phyloP scores from a whole-genome alignment of 2,113 vertebrate species.

The Zosterops lateralis region DNA sequence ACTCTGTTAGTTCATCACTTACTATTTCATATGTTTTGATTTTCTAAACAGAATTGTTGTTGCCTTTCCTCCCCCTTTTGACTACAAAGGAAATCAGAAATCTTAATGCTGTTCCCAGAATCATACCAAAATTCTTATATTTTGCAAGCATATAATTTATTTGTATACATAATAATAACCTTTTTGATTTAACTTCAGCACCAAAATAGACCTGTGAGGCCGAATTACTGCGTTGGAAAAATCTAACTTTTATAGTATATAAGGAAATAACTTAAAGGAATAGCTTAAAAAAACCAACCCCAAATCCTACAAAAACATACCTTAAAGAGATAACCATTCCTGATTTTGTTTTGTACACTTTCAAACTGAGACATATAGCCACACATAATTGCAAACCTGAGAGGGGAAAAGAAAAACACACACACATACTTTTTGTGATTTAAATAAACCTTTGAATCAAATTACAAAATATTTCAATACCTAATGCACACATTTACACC shows the following conservation, averaged over 20 bases:
- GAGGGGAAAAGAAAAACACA: slow-evolving; percentile 63
- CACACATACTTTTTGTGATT: slow-evolving; percentile 62
- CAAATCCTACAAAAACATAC: slow-evolving; percentile 74
- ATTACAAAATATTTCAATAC: slow-evolving; percentile 43
- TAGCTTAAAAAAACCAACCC: neutral
- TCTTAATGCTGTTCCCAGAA: neutral
- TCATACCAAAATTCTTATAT: neutral
- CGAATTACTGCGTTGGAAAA: slow-evolving; percentile 3
- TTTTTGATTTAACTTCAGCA: neutral
- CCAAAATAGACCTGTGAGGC: neutral
- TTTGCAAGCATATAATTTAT: neutral
- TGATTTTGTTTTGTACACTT: slow-evolving; percentile 94
- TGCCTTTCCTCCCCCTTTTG: neutral
- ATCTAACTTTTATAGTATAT: neutral
- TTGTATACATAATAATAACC: neutral
- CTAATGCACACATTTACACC: slow-evolving; percentile 16
- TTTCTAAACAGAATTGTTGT: neutral
- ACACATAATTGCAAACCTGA: slow-evolving; percentile 94
- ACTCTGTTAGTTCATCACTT: neutral
- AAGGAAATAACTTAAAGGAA: slow-evolving; percentile 48
- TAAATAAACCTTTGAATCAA: slow-evolving; percentile 36
- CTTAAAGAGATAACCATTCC: slow-evolving; percentile 93
- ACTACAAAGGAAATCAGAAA: neutral
- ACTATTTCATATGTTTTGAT: neutral
- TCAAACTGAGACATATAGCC: slow-evolving; percentile 92